Conservation (phyloP, 2,113 vertebrate species). For the pig (Sus scrofa) region T2T-Sscrofa CM000817.6:157936001-157936500, state of each 20-base stretch:
- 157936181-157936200: not conserved
- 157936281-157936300: not conserved
- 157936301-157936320: not conserved
- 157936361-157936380: not conserved
- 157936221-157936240: not conserved
- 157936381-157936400: not conserved
- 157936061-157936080: not conserved
- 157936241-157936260: slow-evolving; percentile 46
- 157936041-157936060: not conserved
- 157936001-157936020: not conserved
- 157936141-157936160: slow-evolving; percentile 19
- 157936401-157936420: slow-evolving; percentile 27
- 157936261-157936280: not conserved
- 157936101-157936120: not conserved
- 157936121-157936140: slow-evolving; percentile 28
- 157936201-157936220: not conserved
- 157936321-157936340: slow-evolving; percentile 48
- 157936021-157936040: not conserved
- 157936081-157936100: slow-evolving; percentile 10
- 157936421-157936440: slow-evolving; percentile 32
- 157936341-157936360: not conserved
- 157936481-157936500: slow-evolving; percentile 35
- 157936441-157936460: slow-evolving; percentile 15
- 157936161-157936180: not conserved
- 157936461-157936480: slow-evolving; percentile 31